Evolutionary conservation across 2,113 vertebrate genomes (phyloP).

Genomic region (Atractosteus spatula): DNA sequence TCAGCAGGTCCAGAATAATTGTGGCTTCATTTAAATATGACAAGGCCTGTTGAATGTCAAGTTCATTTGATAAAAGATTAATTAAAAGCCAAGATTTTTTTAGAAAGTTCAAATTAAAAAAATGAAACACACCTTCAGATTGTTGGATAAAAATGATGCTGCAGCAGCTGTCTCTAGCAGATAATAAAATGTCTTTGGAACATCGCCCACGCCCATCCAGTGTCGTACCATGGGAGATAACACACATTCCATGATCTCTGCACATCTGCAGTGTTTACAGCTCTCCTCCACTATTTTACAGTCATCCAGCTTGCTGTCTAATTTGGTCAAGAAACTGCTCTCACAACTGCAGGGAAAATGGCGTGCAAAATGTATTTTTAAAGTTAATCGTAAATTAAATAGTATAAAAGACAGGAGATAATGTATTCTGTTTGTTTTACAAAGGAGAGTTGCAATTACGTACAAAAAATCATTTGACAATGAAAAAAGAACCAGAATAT

Average conservation of each 20-base stretch:
- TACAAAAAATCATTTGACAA: too few relatives aligned
- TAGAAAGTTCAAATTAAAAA: background rate
- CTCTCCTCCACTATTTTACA: background rate
- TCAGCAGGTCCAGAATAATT: slow-evolving; percentile 22
- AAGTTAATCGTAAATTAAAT: too few relatives aligned
- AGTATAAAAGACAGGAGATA: too few relatives aligned
- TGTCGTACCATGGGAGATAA: slow-evolving; percentile 25
- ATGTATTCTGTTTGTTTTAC: too few relatives aligned
- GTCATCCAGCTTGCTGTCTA: slow-evolving; percentile 10
- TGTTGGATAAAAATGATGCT: slow-evolving; percentile 12
- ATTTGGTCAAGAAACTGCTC: background rate
- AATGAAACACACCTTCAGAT: slow-evolving; percentile 22
- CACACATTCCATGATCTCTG: slow-evolving; percentile 22
- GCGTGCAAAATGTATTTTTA: too few relatives aligned
- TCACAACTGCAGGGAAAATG: background rate
- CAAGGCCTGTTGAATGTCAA: slow-evolving; percentile 13
- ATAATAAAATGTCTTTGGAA: slow-evolving; percentile 26
- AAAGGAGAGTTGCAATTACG: too few relatives aligned
- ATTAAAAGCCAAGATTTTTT: too few relatives aligned
- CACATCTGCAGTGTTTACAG: slow-evolving; percentile 15
- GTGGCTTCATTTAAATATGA: slow-evolving; percentile 21
- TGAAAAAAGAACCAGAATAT: too few relatives aligned
- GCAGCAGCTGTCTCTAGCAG: slow-evolving; percentile 31
- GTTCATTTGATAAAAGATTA: too few relatives aligned
- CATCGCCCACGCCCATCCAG: slow-evolving; percentile 26